Percentiles rank a stretch among this genome's conserved stretches.
These are phyloP conservation scores for Epinephelus moara DNA, from an alignment of 2,113 vertebrate species.

Conservation along the genomic window DNA sequence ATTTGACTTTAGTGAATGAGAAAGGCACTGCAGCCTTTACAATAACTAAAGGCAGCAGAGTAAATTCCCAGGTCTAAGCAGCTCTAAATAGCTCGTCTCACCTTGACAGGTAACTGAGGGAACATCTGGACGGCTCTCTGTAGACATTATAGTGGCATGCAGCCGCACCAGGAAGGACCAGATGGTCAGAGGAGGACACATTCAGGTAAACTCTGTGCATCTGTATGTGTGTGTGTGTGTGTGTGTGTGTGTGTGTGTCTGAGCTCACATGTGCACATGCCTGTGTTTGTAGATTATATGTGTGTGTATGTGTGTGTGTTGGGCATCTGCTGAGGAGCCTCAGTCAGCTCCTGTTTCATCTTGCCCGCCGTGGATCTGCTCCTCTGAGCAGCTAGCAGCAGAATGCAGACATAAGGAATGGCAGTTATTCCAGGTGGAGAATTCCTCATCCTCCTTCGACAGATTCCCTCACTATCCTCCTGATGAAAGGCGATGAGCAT, in stretches of 20 bases:
- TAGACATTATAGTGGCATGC: conserved; percentile 46
- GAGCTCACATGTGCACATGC: neutral
- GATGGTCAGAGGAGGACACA: conserved; percentile 62
- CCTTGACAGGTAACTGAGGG: conserved; percentile 63
- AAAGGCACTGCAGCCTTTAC: conserved; percentile 14
- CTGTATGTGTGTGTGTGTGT: conserved; percentile 20
- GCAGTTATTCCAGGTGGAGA: conserved; percentile 57
- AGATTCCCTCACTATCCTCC: conserved; percentile 42
- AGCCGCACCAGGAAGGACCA: conserved; percentile 49
- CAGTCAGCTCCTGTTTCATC: conserved; percentile 64
- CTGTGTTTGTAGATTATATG: neutral
- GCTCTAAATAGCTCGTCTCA: conserved; percentile 56
- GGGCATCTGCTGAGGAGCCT: conserved; percentile 42
- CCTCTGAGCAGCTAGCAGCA: conserved; percentile 21
- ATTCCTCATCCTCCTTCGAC: conserved; percentile 48
- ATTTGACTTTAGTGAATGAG: conserved; percentile 14
- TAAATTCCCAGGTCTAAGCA: conserved; percentile 39
- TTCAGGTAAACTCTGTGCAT: conserved; percentile 43
- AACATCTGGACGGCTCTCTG: conserved; percentile 75
- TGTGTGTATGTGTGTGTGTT: conserved; percentile 21
- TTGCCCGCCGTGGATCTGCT: conserved; percentile 30
- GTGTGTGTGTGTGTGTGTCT: conserved; percentile 21
- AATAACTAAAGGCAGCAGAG: conserved; percentile 27
- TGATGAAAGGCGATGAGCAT: conserved; percentile 59
- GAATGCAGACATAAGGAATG: conserved; percentile 35